These are phyloP conservation scores for Gryon sp. DNA, from an alignment of 1,140 invertebrate genomes.

Conservation along the genomic window DNA sequence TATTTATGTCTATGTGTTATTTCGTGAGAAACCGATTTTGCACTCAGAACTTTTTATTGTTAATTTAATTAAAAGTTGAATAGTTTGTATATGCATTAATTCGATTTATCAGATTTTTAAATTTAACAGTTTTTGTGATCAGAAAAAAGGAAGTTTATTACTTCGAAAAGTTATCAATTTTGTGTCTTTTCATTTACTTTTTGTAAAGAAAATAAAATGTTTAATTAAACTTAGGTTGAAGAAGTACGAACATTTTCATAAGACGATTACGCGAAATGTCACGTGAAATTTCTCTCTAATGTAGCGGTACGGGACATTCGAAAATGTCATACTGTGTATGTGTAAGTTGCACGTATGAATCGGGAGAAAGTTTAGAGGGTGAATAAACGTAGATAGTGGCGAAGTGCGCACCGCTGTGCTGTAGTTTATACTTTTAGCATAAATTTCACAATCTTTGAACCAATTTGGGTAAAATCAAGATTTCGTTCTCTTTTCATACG, in stretches of 20 bases:
- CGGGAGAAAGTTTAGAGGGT: slow-evolving; percentile 64
- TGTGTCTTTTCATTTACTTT: too few relatives aligned
- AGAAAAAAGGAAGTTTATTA: too few relatives aligned
- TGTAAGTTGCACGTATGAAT: slow-evolving; percentile 56
- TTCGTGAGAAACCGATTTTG: too few relatives aligned
- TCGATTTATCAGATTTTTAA: too few relatives aligned
- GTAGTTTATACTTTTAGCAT: slow-evolving; percentile 60
- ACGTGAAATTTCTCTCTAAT: slow-evolving; percentile 60
- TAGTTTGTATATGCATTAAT: too few relatives aligned
- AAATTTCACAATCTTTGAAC: slow-evolving; percentile 62
- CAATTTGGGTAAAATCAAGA: slow-evolving; percentile 31
- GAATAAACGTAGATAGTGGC: slow-evolving; percentile 59
- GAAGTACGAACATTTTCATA: slow-evolving; percentile 39
- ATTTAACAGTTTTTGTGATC: too few relatives aligned
- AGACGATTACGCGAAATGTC: slow-evolving; percentile 55
- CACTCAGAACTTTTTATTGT: too few relatives aligned
- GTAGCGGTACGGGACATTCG: slow-evolving; percentile 47
- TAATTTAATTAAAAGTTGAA: too few relatives aligned
- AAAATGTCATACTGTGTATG: slow-evolving; percentile 57
- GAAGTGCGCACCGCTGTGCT: slow-evolving; percentile 16
- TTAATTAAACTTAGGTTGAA: slow-evolving; percentile 30
- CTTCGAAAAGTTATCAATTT: too few relatives aligned
- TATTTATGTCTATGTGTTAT: too few relatives aligned
- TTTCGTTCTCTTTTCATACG: background rate
- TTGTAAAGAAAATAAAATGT: background rate